Evolutionary conservation across 2,888 invertebrate genomes (phyloP).

Genomic region (Phyto melanocephala): DNA sequence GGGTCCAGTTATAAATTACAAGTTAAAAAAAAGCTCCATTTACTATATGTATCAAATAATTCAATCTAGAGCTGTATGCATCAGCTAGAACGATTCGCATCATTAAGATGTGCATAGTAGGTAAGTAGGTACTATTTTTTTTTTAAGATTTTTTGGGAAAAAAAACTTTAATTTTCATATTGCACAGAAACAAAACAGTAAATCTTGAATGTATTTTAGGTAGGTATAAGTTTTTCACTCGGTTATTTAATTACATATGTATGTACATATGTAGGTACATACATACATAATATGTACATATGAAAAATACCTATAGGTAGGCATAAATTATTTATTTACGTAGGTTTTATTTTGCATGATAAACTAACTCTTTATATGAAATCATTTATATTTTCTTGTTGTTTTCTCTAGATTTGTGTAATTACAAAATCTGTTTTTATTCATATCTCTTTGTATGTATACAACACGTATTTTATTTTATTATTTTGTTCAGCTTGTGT

Average conservation of each 20-base stretch:
- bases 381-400: not conserved
- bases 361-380: not conserved
- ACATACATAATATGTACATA: not conserved
- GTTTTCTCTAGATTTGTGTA: not conserved
- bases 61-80: too few species aligned
- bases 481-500: not conserved
- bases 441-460: not conserved
- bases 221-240: too few species aligned
- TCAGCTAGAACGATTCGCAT: too few species aligned
- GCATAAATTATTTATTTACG: not conserved
- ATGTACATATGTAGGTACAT: not conserved
- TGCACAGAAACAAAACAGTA: too few species aligned
- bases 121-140: too few species aligned
- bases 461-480: not conserved
- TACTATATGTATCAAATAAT: too few species aligned
- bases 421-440: slow-evolving; percentile 4
- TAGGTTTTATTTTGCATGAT: not conserved
- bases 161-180: too few species aligned
- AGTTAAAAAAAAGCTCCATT: too few species aligned
- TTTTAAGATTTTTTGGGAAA: too few species aligned
- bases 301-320: not conserved
- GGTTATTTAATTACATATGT: not conserved
- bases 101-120: too few species aligned
- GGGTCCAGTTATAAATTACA: too few species aligned
- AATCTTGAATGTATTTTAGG: too few species aligned